phyloP scores from a whole-genome alignment of 2,797 vertebrate genomes.

The Meriones psammophilus region DNA sequence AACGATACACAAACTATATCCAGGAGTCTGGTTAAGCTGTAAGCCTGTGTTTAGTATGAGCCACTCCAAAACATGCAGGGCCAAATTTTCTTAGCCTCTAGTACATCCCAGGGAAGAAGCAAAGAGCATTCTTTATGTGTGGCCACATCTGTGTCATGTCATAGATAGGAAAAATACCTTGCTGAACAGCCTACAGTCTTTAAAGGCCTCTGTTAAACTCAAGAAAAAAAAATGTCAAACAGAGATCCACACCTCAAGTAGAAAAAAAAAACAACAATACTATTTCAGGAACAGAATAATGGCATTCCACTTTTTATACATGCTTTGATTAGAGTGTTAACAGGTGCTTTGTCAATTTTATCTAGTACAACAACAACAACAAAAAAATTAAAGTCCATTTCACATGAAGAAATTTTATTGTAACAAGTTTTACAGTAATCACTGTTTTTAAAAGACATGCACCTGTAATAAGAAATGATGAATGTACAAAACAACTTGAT shows the following conservation, averaged over 20 bases:
- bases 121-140: constrained; percentile 9
- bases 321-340: neutral
- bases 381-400: neutral
- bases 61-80: constrained; percentile 82
- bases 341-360: neutral
- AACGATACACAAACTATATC: constrained; percentile 62
- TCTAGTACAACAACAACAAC: neutral
- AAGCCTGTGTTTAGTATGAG: constrained; percentile 74
- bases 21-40: constrained; percentile 56
- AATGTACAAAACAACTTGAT: neutral
- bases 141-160: neutral
- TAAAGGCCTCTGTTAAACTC: neutral
- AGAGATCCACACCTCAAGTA: neutral
- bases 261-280: neutral
- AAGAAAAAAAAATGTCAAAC: neutral
- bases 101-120: constrained; percentile 48
- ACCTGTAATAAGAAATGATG: neutral
- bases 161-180: neutral
- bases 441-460: neutral
- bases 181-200: neutral
- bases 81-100: constrained; percentile 78
- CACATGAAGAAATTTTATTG: neutral
- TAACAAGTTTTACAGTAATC: neutral
- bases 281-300: neutral
- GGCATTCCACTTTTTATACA: neutral